These are phyloP conservation scores for Chlorops oryzae DNA, from an alignment of 1,140 invertebrate genomes.

Conservation along the genomic window DNA sequence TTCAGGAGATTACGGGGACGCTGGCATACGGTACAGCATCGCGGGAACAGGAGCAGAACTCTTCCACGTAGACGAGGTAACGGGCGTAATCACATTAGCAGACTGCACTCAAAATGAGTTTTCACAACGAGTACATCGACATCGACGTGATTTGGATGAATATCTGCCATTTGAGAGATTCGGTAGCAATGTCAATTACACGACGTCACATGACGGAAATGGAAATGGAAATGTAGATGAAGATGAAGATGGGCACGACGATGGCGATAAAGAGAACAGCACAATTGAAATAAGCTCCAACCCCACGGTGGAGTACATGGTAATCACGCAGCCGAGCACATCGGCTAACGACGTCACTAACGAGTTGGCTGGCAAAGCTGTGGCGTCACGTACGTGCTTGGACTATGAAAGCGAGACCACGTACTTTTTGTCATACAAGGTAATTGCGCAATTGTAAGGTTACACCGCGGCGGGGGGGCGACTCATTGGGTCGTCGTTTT, in stretches of 20 bases:
- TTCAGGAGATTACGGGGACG: conserved; percentile 62
- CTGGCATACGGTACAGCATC: conserved; percentile 77
- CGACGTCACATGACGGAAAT: conserved; percentile 1
- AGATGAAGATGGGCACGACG: not conserved
- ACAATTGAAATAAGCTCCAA: conserved; percentile 34
- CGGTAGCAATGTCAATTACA: not conserved
- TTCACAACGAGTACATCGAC: conserved; percentile 34
- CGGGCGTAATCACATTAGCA: conserved; percentile 76
- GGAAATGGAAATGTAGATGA: conserved; percentile 2
- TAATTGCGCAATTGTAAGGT: conserved; percentile 42
- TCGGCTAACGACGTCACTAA: conserved; percentile 14
- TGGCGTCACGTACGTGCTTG: conserved; percentile 55
- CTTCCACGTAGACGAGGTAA: conserved; percentile 73
- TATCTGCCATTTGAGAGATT: conserved; percentile 2
- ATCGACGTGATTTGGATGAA: conserved; percentile 32
- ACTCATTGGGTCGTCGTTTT: too few species aligned
- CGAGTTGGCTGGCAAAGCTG: conserved; percentile 2
- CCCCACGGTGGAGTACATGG: conserved; percentile 38
- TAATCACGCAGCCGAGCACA: conserved; percentile 30
- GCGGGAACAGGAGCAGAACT: conserved; percentile 77
- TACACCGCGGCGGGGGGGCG: too few species aligned
- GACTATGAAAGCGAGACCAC: conserved; percentile 79
- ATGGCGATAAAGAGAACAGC: too few species aligned
- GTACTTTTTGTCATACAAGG: conserved; percentile 82
- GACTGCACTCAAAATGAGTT: conserved; percentile 53